Base-by-base conservation (phyloP, 2,113 vertebrate genomes). In the Actinemys pallida region DNA sequence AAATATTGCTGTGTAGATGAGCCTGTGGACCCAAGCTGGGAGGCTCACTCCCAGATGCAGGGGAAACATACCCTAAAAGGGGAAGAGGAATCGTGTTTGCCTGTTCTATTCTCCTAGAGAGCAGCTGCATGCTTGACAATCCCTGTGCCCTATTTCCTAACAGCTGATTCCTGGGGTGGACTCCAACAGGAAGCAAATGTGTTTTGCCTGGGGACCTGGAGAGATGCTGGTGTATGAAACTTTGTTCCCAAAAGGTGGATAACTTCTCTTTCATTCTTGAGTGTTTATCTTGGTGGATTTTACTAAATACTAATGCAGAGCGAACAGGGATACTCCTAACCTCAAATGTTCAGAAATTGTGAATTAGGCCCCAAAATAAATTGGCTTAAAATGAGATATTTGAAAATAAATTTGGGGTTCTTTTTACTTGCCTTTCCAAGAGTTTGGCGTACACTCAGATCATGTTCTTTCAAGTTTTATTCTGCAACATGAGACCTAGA, bases 171-270 rank as follows among this genome's bases (percentile, higher is more conserved):
- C 99, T 56, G 99, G 98, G 9, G 93, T 98, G 57, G 98, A 98
- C 92, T 96, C 98, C n/a, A 95, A 96, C 62, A 95, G 98, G 82
- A 98, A 97, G n/a, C 99, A 99, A 92, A 97, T 99, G 92, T 99
- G 99, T 76, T 99, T 99, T 97, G 98, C 98, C 16, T 99, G 99
- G 99, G 99, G 99, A 85, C 99, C 99, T 14, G 99, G 99, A 17
- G 99, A 99, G 90, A 98, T 99, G 96, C 97, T 99, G 88, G 98
- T 99, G 10, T 99, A 99, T 92, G 99, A 99, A 97, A 99, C 99
- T 0, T 95, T 95, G 25, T 98, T 98, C 97, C 97, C 97, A 84
- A 92, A 96, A 56, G 99, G 99, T 99, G 96, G 56, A 81, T 57
- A 22, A 16, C 35, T 7, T 69, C 3, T 16, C 25, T 62, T 84